Conservation (phyloP, 2,113 vertebrate species). For the Thamnophis sirtalis region DNA sequence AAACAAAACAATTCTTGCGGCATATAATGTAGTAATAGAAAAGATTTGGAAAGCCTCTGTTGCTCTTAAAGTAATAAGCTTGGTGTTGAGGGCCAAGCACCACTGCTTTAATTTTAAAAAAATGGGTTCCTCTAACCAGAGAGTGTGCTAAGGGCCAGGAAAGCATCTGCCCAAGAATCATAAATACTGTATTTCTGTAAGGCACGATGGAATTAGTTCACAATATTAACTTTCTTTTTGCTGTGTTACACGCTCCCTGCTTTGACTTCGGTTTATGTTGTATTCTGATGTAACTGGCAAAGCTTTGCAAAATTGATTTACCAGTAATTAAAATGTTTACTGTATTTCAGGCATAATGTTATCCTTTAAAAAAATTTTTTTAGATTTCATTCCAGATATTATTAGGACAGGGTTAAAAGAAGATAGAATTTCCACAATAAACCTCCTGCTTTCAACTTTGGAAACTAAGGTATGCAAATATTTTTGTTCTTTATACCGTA, state of each 20-base stretch:
- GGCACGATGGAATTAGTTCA: not conserved
- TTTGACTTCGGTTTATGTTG: not conserved
- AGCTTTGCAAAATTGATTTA: not conserved
- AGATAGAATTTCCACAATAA: conserved; percentile 85
- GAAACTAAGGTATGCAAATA: conserved; percentile 72
- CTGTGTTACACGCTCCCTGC: not conserved
- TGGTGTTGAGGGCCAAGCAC: not conserved
- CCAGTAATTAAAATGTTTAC: conserved; percentile 8
- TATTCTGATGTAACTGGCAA: not conserved
- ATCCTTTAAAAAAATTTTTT: conserved; percentile 46
- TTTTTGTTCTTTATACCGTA: not conserved
- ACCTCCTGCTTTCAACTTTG: conserved; percentile 84
- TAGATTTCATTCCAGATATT: conserved; percentile 89
- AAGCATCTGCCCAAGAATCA: not conserved
- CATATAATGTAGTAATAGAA: not conserved
- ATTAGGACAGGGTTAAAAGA: conserved; percentile 84
- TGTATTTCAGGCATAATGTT: conserved; percentile 2
- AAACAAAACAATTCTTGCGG: not conserved
- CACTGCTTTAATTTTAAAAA: not conserved
- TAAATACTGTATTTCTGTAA: conserved; percentile 7
- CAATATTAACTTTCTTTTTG: not conserved
- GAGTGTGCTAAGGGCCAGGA: not conserved
- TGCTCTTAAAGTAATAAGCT: not conserved
- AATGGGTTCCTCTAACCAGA: not conserved
- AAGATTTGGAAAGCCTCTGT: not conserved